Base-by-base conservation (phyloP, 2,888 invertebrate species). In the Acronicta alni region DNA sequence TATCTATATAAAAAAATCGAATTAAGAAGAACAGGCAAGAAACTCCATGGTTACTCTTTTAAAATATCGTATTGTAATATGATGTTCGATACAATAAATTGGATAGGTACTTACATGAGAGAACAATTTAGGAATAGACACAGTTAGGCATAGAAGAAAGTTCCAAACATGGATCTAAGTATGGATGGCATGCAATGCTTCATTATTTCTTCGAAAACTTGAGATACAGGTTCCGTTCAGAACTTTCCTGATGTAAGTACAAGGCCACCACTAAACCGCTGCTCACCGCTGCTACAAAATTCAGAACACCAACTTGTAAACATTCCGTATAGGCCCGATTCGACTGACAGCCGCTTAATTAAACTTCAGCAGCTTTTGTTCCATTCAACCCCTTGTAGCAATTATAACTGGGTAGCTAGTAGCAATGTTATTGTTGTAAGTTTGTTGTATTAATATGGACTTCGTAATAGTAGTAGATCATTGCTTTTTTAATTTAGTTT, bases 261-360 rank as follows among this genome's bases (percentile, higher is more conserved):
- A 16, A 62, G 45, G 10, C 47, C 32, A 54, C 47, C n/a, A n/a
- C 23, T 55, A 23, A 64, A 59, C 75, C 57, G 32, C 47, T 49
- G 32, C 47, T 49, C 43, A 37, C 16, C 23, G 15, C 26, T 20
- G 8, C 62, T 49, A 23, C 71, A 49, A 70, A 55, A 61, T 53
- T 43, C 56, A 56, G 46, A 65, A 46, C 53, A 26, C 53, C 23
- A 68, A 68, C 61, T 61, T 72, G 55, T 53, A 53, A 66, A 53
- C 66, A 67, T 65, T 55, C 67, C 67, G 30, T 55, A 58, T 52
- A 38, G 38, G 58, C 58, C 35, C 55, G 43, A 58, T 47, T 39
- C 41, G 30, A 72, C 77, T 77, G 76, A 76, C 75, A 74, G 77
- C 42, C 57, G 55, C 62, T 68, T 76, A 76, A 76, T 76, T 76